Evolutionary conservation across 1,140 invertebrate species (phyloP), one percentile per base, ranked within the genome.

Genomic region (Chymomyza costata): DNA sequence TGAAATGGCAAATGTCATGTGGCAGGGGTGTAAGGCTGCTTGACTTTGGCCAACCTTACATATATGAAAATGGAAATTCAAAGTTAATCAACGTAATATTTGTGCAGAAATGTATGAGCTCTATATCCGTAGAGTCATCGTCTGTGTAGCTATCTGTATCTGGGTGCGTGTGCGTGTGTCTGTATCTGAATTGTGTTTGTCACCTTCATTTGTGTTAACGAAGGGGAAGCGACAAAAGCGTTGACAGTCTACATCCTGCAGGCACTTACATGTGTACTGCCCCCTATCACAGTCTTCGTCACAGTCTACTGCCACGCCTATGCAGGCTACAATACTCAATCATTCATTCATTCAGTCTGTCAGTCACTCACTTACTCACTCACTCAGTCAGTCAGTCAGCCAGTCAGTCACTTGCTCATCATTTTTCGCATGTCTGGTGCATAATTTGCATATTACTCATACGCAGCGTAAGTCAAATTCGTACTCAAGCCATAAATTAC

Each of bases 61-160:
- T 3, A 8, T 8, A 25, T 5, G 21, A 25, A 25, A 25, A 25
- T 25, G 21, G 21, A 65, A 65, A 65, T 56, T 65, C 60, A 64
- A 65, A 65, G 62, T 65, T 65, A 65, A 65, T 65, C 62, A 65
- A 65, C 60, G 61, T 65, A 62, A 65, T 65, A 65, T 65, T 65
- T 65, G 63, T 65, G 62, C 63, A 30, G 60, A 55, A 57, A 56
- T 31, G 59, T 25, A 45, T 51, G 40, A 50, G 59, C 58, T 59
- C 58, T 40, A 53, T 28, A 44, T 44, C 31, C 13, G 11, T 44
- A 44, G 21, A 28, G 21, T 28, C 41, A 44, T 30, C 31, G 28
- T 7, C 41, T 44, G 16, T 21, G 28, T 21, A 7, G 41, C 10
- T 45, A 45, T 31, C 30, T 32, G 32, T n/a, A n/a, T n/a, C n/a